Base-by-base conservation (phyloP, 2,888 invertebrate species). In the Tiliacea citrago region DNA sequence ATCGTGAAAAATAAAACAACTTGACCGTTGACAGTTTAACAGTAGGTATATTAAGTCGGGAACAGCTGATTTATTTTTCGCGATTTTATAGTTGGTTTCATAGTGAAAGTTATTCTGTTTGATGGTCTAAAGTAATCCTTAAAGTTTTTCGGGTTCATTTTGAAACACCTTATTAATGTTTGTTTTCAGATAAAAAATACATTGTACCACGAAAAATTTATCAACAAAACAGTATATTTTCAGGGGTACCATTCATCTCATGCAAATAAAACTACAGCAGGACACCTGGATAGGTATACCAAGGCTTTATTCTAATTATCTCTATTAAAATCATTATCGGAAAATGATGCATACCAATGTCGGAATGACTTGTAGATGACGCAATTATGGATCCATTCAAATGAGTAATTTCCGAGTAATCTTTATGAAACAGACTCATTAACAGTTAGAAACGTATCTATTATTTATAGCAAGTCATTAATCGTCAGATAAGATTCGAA, bases 351-450 rank as follows among this genome's bases (percentile, higher is more conserved):
- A 73, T 74, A 53, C 67, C 63, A 57, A 70, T 77, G 57, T 49
- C 35, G 49, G 49, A 69, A 73, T 71, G 16, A 57, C 49, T 42
- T 53, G 39, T 63, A 47, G 68, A 75, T 86, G 81, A 84, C 84
- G 84, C 69, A 74, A 77, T 80, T 71, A 68, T 61, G 55, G 35
- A 55, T 63, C n/a, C 29, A 73, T 84, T 68, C 24, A 77, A 72
- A 70, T 77, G 53, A 82, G 81, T 69, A 63, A 84, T 70, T 82
- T 82, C 82, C 82, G 57, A 61, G 81, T 81, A 75, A 84, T 77
- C 77, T 65, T 35, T 70, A 70, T 69, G 82, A 84, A 77, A 82
- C 69, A 70, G 57, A 60, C 21, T 49, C 49, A 53, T 61, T 66
- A 51, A 84, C 84, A 72, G 82, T 84, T 75, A 75, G 21, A 69